Percentiles rank a stretch among this genome's conserved stretches.
Evolutionary conservation across 2,888 invertebrate genomes (phyloP).

Genomic region (Catocala fraxini): DNA sequence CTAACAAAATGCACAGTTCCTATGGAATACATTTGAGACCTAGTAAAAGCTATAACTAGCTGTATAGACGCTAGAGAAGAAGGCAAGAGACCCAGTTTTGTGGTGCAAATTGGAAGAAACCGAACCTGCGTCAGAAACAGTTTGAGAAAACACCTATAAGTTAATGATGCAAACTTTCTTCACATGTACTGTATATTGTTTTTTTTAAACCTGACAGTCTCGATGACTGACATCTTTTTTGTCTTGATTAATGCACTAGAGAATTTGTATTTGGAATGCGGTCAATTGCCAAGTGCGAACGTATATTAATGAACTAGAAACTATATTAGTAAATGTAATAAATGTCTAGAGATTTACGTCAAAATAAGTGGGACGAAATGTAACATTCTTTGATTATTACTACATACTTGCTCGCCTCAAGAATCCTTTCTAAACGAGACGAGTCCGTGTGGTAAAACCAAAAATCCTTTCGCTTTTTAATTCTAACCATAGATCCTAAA

Average conservation of each 20-base stretch:
- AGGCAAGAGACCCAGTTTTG: too few species aligned
- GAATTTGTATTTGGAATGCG: constrained; percentile 1
- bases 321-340: neutral
- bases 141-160: too few species aligned
- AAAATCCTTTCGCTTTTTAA: constrained; percentile 22
- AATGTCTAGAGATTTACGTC: neutral
- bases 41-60: too few species aligned
- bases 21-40: too few species aligned
- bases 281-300: constrained; percentile 7
- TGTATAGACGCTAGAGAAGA: too few species aligned
- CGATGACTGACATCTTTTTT: neutral
- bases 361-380: constrained; percentile 3
- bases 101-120: too few species aligned
- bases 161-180: too few species aligned
- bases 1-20: too few species aligned
- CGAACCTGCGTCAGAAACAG: too few species aligned
- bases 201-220: neutral
- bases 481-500: constrained; percentile 8
- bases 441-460: constrained; percentile 12
- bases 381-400: constrained; percentile 19
- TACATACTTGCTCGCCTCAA: constrained; percentile 20
- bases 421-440: constrained; percentile 30
- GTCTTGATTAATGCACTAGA: neutral
- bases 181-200: neutral
- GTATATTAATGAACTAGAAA: neutral